A percentile compares a stretch with the other conserved stretches of the same genome.
Conservation (phyloP, 2,888 invertebrate genomes). For the Eurytoma adleriae region DNA sequence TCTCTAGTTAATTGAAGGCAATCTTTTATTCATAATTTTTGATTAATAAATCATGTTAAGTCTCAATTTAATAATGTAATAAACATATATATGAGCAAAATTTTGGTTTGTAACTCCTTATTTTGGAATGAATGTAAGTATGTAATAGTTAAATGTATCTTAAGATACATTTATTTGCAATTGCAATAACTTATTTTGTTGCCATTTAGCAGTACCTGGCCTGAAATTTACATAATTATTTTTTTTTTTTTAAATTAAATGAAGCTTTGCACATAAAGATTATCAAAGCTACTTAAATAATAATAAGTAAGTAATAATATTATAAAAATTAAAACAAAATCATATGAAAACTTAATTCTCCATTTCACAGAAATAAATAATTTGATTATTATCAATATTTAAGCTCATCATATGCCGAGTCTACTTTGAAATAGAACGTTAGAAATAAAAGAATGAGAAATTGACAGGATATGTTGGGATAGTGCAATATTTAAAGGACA, state of each 20-base stretch:
- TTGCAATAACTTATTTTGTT: neutral
- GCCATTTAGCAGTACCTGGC: neutral
- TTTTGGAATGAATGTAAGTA: neutral
- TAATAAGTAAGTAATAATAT: neutral
- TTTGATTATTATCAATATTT: neutral
- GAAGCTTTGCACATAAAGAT: neutral
- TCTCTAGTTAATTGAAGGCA: neutral
- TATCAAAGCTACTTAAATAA: too few species aligned
- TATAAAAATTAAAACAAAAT: neutral
- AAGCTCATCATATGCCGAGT: too few species aligned
- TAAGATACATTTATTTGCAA: neutral
- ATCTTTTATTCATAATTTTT: conserved; percentile 18
- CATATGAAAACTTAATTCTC: neutral
- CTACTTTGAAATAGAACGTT: too few species aligned
- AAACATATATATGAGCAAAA: conserved; percentile 13
- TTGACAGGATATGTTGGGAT: too few species aligned
- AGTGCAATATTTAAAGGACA: too few species aligned
- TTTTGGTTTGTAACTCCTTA: neutral
- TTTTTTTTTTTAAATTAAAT: neutral
- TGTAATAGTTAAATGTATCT: neutral
- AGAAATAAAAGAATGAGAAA: too few species aligned
- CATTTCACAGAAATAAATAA: neutral
- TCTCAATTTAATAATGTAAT: conserved; percentile 33
- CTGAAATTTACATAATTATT: neutral
- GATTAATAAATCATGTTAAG: conserved; percentile 18